phyloP scores from a whole-genome alignment of 2,888 invertebrate species.

The Geotrupes spiniger region DNA sequence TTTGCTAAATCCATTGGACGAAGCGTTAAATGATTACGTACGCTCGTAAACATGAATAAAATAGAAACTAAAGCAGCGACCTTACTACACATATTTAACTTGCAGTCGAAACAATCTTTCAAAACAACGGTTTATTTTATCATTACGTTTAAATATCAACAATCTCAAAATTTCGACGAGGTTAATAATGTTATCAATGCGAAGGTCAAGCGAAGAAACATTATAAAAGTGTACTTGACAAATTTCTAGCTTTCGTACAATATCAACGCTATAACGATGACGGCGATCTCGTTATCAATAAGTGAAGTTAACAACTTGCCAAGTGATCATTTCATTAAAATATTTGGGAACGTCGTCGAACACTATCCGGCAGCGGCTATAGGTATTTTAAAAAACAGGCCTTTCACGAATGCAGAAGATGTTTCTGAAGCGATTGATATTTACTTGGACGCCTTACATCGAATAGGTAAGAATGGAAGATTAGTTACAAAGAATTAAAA shows the following conservation, averaged over 20 bases:
- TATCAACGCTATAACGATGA: slow-evolving; percentile 10
- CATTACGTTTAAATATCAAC: no score
- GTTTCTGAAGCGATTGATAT: slow-evolving; percentile 55
- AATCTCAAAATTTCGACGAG: slow-evolving; percentile 8
- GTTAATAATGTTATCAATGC: slow-evolving; percentile 6
- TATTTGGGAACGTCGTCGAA: slow-evolving; percentile 65
- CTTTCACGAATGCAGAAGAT: slow-evolving; percentile 52
- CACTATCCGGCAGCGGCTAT: slow-evolving; percentile 56
- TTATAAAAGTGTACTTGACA: no score
- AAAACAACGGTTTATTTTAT: no score
- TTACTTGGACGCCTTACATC: slow-evolving; percentile 56
- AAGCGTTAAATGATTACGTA: no score
- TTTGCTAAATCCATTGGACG: no score
- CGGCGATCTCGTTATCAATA: slow-evolving; percentile 43
- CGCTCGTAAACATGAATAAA: no score
- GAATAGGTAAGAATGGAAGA: slow-evolving; percentile 52
- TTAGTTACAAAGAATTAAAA: not conserved
- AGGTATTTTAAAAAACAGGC: slow-evolving; percentile 52
- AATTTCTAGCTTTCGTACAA: no score
- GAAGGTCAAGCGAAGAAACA: not conserved
- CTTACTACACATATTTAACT: no score
- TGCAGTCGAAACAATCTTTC: no score
- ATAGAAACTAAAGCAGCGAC: no score
- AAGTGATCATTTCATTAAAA: slow-evolving; percentile 55
- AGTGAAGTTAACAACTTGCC: slow-evolving; percentile 56